phyloP scores from a whole-genome alignment of 2,888 invertebrate genomes.

The Drosophila meridiana region DNA sequence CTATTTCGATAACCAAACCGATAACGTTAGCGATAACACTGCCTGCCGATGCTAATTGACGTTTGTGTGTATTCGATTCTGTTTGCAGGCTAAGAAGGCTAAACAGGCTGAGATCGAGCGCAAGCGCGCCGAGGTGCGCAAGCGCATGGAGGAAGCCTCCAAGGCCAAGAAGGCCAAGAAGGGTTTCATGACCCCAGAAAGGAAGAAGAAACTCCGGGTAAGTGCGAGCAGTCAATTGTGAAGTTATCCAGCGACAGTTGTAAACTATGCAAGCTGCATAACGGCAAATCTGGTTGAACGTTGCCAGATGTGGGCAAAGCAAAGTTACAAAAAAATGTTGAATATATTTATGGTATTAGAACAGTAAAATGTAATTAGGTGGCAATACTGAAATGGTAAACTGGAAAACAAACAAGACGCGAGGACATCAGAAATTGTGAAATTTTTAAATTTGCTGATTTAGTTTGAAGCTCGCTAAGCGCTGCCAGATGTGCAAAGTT shows the following conservation, averaged over 20 bases:
- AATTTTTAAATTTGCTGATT: too few species aligned
- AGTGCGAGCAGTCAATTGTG: conserved; percentile 81
- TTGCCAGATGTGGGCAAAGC: neutral
- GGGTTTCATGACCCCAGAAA: conserved; percentile 99
- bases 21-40: conserved; percentile 10
- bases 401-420: neutral
- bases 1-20: conserved; percentile 15
- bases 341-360: too few species aligned
- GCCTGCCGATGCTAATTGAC: conserved; percentile 14
- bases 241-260: neutral
- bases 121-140: conserved; percentile 99
- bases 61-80: conserved; percentile 13
- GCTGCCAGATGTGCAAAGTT: neutral
- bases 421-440: neutral
- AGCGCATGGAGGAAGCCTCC: conserved; percentile 99
- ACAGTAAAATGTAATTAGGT: neutral
- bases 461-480: neutral
- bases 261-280: too few species aligned
- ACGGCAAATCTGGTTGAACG: neutral
- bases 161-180: conserved; percentile 99
- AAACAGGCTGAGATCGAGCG: conserved; percentile 99
- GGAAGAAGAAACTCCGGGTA: conserved; percentile 99
- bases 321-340: neutral
- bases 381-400: neutral
- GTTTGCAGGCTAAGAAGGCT: conserved; percentile 95